Percentiles rank a stretch among this genome's conserved stretches.
Conservation (phyloP, 2,113 vertebrate genomes). For the Pomatorhinus ruficollis region DNA sequence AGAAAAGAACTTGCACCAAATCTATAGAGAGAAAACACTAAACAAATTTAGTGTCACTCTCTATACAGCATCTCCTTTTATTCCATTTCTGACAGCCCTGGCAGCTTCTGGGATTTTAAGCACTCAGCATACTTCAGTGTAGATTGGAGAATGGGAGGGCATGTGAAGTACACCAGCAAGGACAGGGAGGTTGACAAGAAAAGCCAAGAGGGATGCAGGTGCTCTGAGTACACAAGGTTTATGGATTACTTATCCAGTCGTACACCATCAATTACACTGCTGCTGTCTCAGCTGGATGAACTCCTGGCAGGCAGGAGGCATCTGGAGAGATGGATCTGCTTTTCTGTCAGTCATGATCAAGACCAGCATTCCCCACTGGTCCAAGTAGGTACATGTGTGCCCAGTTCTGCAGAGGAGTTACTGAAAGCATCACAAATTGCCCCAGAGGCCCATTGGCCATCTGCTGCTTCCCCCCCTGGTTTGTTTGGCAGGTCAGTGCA, state of each 20-base stretch:
- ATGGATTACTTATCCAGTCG: not conserved
- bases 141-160: not conserved
- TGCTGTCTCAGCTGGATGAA: not conserved
- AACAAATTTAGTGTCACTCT: not conserved
- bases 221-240: not conserved
- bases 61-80: not conserved
- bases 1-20: not conserved
- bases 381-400: accelerated
- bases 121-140: not conserved
- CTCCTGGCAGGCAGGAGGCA: not conserved
- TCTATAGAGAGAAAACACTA: not conserved
- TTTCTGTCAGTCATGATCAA: not conserved
- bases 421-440: not conserved
- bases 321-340: not conserved
- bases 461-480: not conserved
- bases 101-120: not conserved
- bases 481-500: not conserved
- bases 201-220: not conserved
- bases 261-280: not conserved
- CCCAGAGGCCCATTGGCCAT: not conserved
- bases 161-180: not conserved
- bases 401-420: not conserved
- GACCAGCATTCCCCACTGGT: not conserved
- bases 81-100: not conserved
- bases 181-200: not conserved